Evolutionary conservation across 2,113 vertebrate genomes (phyloP).

Genomic region (Hippocampus comes): DNA sequence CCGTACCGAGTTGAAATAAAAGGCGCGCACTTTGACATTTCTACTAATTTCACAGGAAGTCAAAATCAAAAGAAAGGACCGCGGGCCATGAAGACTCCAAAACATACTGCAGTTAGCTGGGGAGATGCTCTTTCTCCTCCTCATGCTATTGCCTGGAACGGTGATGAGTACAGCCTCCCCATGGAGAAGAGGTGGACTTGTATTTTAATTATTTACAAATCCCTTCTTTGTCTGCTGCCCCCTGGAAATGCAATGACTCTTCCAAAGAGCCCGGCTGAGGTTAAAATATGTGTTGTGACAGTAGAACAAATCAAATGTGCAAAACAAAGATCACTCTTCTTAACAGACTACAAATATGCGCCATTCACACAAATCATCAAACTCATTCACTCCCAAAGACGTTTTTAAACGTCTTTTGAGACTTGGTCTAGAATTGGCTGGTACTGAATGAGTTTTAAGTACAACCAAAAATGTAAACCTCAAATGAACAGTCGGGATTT

Average conservation of each 20-base stretch:
- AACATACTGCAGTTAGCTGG: slow-evolving; percentile 86
- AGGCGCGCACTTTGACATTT: slow-evolving; percentile 9
- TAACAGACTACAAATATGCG: too few relatives aligned
- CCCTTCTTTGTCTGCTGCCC: not conserved
- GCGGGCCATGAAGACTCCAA: slow-evolving; percentile 80
- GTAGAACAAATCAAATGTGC: too few relatives aligned
- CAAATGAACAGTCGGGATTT: not conserved
- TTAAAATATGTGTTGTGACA: not conserved
- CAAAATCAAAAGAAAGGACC: slow-evolving; percentile 88
- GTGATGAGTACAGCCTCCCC: slow-evolving; percentile 82
- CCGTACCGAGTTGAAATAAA: slow-evolving; percentile 13
- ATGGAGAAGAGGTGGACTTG: slow-evolving; percentile 77
- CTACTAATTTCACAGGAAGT: slow-evolving; percentile 74
- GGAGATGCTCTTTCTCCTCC: slow-evolving; percentile 81
- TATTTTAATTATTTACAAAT: not conserved
- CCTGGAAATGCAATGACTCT: not conserved
- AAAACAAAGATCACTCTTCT: too few relatives aligned
- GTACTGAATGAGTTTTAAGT: not conserved
- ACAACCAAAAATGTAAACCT: not conserved
- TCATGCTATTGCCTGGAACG: slow-evolving; percentile 79
- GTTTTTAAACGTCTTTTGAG: too few relatives aligned
- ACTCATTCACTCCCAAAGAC: too few relatives aligned
- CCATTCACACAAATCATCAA: not conserved
- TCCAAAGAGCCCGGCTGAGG: not conserved
- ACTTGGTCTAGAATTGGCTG: too few relatives aligned